Conservation (phyloP, 2,797 vertebrate species). For the Myotis pilosus region DNA sequence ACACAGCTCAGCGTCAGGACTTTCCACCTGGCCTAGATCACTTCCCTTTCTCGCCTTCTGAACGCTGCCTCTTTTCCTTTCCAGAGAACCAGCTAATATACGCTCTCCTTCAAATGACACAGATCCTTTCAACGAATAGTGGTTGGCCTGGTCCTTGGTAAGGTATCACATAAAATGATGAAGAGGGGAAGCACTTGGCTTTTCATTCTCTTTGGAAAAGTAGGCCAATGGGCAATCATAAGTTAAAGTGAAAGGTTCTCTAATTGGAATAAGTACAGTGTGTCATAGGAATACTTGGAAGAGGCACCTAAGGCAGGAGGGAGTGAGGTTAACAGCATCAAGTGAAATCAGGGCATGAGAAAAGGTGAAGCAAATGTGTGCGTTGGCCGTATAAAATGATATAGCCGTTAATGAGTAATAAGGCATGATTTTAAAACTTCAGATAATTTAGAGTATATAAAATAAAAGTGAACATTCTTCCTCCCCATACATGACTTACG, state of each 20-base stretch:
- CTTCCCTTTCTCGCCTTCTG: slow-evolving; percentile 18
- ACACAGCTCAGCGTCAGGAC: not conserved
- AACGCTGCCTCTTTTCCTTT: not conserved
- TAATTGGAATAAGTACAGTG: not conserved
- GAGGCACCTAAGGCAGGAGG: not conserved
- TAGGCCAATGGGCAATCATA: not conserved
- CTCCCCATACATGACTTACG: not conserved
- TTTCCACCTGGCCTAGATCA: not conserved
- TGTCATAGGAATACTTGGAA: not conserved
- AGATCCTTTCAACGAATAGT: not conserved
- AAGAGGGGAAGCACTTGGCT: not conserved
- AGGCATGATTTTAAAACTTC: slow-evolving; percentile 11
- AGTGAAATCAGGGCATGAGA: not conserved
- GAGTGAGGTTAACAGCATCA: not conserved
- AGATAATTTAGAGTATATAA: not conserved
- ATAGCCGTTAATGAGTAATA: not conserved
- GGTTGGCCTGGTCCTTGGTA: not conserved
- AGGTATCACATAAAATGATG: not conserved
- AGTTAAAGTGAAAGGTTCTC: not conserved
- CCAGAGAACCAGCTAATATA: not conserved
- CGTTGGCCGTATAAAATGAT: not conserved
- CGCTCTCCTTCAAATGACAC: not conserved
- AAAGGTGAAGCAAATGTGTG: not conserved
- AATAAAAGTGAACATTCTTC: not conserved
- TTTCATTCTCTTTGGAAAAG: not conserved